phyloP scores from a whole-genome alignment of 1,140 invertebrate species.

The Leguminivora glycinivorella region DNA sequence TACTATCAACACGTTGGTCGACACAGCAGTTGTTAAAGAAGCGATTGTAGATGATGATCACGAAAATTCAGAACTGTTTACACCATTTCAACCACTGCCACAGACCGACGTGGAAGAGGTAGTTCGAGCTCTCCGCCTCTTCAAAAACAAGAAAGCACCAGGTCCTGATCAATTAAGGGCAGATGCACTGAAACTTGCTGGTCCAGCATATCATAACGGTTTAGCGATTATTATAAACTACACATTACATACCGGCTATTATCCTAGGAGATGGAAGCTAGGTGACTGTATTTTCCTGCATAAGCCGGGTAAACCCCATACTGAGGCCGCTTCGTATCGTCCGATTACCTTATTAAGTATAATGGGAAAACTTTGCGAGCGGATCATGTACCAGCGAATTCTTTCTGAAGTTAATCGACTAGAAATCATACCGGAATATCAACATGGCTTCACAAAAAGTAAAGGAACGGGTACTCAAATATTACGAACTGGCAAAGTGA shows the following conservation, averaged over 20 bases:
- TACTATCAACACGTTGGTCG: conserved; percentile 15
- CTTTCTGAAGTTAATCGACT: no score
- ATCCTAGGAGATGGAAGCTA: conserved; percentile 27
- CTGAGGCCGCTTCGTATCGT: conserved; percentile 7
- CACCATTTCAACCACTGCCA: conserved; percentile 19
- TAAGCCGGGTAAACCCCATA: conserved; percentile 22
- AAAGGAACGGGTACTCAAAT: conserved; percentile 30
- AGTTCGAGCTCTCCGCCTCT: background rate
- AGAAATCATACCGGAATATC: background rate
- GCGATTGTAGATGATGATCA: background rate
- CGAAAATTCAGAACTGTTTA: background rate
- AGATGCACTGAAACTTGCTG: conserved; percentile 30
- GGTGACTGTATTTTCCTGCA: conserved; percentile 33
- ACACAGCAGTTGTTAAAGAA: conserved; percentile 30
- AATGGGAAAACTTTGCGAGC: conserved; percentile 30
- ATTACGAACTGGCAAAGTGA: no score
- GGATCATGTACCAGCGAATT: background rate
- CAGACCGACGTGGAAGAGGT: background rate
- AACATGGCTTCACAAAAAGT: conserved; percentile 23
- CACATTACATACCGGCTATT: conserved; percentile 8
- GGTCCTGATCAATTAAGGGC: conserved; percentile 19
- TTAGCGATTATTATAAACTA: conserved; percentile 1
- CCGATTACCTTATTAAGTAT: conserved; percentile 32
- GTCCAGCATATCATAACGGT: background rate
- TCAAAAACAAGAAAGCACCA: conserved; percentile 32